Evolutionary conservation across 2,113 vertebrate species (phyloP).

Genomic region (Sander lucioperca): DNA sequence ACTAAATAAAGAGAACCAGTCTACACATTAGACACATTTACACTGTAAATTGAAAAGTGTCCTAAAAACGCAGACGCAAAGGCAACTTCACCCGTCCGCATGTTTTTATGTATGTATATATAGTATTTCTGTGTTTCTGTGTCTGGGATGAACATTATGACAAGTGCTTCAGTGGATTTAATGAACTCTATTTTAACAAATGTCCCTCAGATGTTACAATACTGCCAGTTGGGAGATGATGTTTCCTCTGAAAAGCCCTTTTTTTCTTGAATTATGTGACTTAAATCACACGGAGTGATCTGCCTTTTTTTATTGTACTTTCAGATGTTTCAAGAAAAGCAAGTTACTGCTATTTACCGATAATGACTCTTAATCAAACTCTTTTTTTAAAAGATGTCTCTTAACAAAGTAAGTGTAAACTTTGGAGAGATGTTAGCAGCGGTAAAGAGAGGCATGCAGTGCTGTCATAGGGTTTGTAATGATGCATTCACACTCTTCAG

Average conservation of each 20-base stretch:
- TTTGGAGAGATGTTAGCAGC: neutral
- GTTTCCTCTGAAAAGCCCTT: conserved; percentile 7
- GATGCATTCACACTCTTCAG: conserved; percentile 1
- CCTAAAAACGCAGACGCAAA: conserved; percentile 1
- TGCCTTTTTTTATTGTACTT: conserved; percentile 29
- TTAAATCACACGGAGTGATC: neutral
- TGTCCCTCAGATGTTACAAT: neutral
- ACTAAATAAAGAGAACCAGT: too few relatives aligned
- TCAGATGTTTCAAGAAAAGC: conserved; percentile 13
- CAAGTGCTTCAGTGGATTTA: conserved; percentile 7
- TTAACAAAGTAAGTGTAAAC: neutral
- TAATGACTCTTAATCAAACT: neutral
- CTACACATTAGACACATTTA: too few relatives aligned
- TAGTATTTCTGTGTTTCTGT: neutral
- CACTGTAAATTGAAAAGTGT: neutral
- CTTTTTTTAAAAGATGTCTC: conserved; percentile 1
- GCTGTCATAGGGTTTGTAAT: neutral
- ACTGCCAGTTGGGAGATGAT: conserved; percentile 12
- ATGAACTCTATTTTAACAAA: neutral
- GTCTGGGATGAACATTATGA: conserved; percentile 13
- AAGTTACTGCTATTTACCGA: conserved; percentile 8
- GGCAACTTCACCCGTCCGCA: conserved; percentile 24
- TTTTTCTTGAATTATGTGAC: conserved; percentile 19
- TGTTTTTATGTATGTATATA: conserved; percentile 25
- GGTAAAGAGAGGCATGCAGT: neutral